Evolutionary conservation across 2,888 invertebrate species (phyloP), one percentile per base, ranked within the genome.

Genomic region (Drosophila fulvimacula): DNA sequence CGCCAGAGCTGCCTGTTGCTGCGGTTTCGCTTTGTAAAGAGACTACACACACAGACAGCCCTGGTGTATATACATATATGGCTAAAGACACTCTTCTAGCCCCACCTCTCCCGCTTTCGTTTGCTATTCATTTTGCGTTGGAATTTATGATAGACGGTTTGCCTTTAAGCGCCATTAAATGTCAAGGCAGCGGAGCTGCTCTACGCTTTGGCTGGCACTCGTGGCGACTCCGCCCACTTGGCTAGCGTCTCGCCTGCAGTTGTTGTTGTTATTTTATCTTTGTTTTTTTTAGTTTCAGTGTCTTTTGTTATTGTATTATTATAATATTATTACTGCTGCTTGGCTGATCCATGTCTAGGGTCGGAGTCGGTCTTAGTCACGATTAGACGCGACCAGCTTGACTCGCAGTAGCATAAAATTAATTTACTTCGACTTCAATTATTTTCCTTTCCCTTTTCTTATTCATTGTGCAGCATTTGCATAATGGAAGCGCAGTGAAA

Each of bases 141-240:
- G 73, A 64, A 76, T 63, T 69, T 69, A 69, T 76, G 76, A 77
- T 67, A 63, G 60, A 52, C 65, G 59, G 42, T 66, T 67, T 49
- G 73, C 56, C 76, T 76, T 70, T 53, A 49, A 73, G 59, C 73
- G 53, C 67, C 71, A 71, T 73, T 82, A 75, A 82, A 75, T 82
- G 80, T 77, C 82, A 82, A 80, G 85, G 82, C 73, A 82, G 77
- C 61, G 64, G 67, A 82, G 77, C 61, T 65, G 69, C 51, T 65
- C 60, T 79, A 53, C 66, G 55, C 58, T 62, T 52, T 51, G 61
- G 27, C 42, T 46, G 44, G 6, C 44, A 32, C 0, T 19, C 21
- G 10, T 21, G 2, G 19, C 34, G 6, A 3, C 49, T 10, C 27
- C 59, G 39, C 58, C 58, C 30, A 49, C 39, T 48, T 9, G 13